Conservation (phyloP, 2,888 invertebrate species). For the Caenorhabditis doughertyi region DNA sequence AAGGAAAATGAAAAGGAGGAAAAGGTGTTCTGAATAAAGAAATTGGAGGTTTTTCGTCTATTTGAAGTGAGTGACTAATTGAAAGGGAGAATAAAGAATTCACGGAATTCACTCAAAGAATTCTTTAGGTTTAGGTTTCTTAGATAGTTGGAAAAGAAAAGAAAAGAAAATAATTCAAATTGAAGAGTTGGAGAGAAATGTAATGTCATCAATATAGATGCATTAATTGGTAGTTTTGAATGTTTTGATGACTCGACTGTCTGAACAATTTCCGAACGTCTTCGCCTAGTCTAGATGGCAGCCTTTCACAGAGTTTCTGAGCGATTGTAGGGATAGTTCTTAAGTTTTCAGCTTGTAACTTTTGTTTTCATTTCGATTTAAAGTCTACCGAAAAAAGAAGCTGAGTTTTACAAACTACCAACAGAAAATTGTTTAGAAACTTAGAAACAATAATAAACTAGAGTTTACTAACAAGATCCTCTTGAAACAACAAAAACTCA, state of each 20-base stretch:
- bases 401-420: too few relatives aligned
- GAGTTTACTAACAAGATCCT: too few relatives aligned
- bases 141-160: not conserved
- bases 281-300: too few relatives aligned
- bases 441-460: too few relatives aligned
- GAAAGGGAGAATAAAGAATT: constrained; percentile 29
- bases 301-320: too few relatives aligned
- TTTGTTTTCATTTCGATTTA: too few relatives aligned
- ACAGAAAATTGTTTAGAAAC: too few relatives aligned
- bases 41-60: not conserved
- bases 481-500: not conserved
- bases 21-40: constrained; percentile 39
- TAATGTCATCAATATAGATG: not conserved
- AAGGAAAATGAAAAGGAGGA: not conserved
- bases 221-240: not conserved
- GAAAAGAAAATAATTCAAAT: constrained; percentile 4
- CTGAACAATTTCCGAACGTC: too few relatives aligned
- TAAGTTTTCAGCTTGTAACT: too few relatives aligned
- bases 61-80: constrained; percentile 47
- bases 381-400: too few relatives aligned
- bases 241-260: not conserved
- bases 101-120: constrained; percentile 30
- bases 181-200: constrained; percentile 2
- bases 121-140: not conserved
- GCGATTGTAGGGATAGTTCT: too few relatives aligned